Base-by-base conservation (phyloP, 2,888 invertebrate genomes). In the Argynnis bischoffii region DNA sequence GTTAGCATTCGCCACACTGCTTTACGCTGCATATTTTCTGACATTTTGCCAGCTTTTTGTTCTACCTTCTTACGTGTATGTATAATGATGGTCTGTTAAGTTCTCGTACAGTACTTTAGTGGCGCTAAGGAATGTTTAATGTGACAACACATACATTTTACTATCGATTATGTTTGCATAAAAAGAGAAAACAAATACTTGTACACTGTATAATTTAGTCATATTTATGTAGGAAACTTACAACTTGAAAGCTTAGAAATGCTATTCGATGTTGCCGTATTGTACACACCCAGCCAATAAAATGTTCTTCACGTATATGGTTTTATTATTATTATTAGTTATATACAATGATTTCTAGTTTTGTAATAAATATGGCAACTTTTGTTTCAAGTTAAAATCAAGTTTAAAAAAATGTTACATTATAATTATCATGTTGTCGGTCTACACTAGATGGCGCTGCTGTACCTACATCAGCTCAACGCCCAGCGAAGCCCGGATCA, bases 1-100 rank as follows among this genome's bases (percentile, higher is more conserved):
- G 86, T 91, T 90, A 87, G 76, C 77, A 90, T 92, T 90, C 85
- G 83, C 79, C 81, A 85, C 85, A 85, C 81, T 81, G 78, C 79
- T 79, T 81, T 80, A 78, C 79, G 76, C 74, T 74, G 79, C 78
- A 79, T 77, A 79, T 78, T 82, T 85, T 83, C 88, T 86, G 85
- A 81, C 82, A 79, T 77, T 81, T 80, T 83, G 84, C 81, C 79
- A 81, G 81, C 80, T 88, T 90, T 90, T 90, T 89, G 87, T 84
- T 78, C 77, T 76, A 73, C 75, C 81, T 79, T 81, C 79, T 81
- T 85, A 87, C 84, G 85, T 80, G 84, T 85, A 86, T 85, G 82
- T 75, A 78, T 86, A 84, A 87, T 87, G 83, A 83, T 79, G 77
- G 80, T 79, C 74, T 74, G 75, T 74, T 79, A 77, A 77, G 79